These are phyloP conservation scores for Portevinia maculata DNA, from an alignment of 2,888 invertebrate species.

Conservation along the genomic window DNA sequence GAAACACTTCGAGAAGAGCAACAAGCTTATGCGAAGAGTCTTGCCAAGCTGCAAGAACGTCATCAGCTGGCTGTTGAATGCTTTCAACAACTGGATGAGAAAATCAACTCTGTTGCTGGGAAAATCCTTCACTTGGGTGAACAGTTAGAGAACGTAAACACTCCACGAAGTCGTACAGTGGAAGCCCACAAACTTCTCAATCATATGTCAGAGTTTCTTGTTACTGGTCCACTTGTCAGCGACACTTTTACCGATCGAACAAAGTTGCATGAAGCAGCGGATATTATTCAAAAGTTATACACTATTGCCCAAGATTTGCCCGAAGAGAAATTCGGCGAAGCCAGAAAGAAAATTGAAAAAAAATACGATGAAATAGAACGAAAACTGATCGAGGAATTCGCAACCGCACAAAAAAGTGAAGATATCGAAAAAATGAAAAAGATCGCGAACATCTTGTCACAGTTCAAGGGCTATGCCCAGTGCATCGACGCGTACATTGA, in stretches of 20 bases:
- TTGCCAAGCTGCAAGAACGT: conserved; percentile 91
- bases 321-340: conserved; percentile 91
- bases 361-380: conserved; percentile 96
- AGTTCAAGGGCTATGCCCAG: conserved; percentile 98
- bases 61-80: conserved; percentile 94
- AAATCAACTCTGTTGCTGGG: conserved; percentile 98
- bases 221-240: conserved; percentile 92
- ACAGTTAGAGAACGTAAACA: conserved; percentile 97
- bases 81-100: conserved; percentile 96
- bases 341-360: conserved; percentile 92
- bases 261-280: conserved; percentile 95
- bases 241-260: conserved; percentile 92
- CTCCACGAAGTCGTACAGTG: conserved; percentile 95
- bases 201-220: conserved; percentile 95
- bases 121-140: conserved; percentile 99
- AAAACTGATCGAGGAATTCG: conserved; percentile 96
- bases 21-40: conserved; percentile 90
- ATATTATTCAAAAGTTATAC: conserved; percentile 97
- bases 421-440: conserved; percentile 96
- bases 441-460: conserved; percentile 94
- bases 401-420: conserved; percentile 92
- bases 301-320: conserved; percentile 98
- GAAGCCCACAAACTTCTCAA: conserved; percentile 97
- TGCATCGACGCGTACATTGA: conserved; percentile 99
- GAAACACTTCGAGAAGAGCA: conserved; percentile 93